Evolutionary conservation across 2,113 vertebrate genomes (phyloP), one percentile per base, ranked within the genome.

Genomic region (Ceyx melanurus): DNA sequence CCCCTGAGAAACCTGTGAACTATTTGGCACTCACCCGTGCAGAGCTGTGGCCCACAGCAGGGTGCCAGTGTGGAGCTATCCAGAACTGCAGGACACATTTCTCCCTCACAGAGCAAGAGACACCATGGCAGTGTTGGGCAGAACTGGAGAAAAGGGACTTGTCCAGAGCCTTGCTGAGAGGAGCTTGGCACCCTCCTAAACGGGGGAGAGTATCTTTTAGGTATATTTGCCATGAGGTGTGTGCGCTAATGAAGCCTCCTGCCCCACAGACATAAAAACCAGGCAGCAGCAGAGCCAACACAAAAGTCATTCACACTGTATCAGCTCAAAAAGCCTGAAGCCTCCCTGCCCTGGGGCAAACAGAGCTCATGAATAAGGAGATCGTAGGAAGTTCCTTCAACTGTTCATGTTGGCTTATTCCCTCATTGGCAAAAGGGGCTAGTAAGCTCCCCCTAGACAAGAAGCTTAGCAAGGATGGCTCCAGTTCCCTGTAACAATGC

Each of bases 381-480:
- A 91, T 48, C 51, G 61, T 46, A 56, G 88, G 68, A 91, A 82
- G 33, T 77, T 94, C 72, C 75, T 67, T 86, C 68, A 90, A 12
- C 46, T 82, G 37, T 28, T 73, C 64, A 43, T 33, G 22, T 37
- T 68, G 50, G 15, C 57, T 86, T 83, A 65, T 54, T 88, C 29
- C 70, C 53, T 84, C 5, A 2, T 15, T 86, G 45, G 22, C 53
- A 50, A 73, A 82, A 84, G 31, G 21, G 74, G 51, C 29, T 51
- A 65, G 42, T 50, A 53, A 84, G 43, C 15, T 67, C 20, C 28
- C 15, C 13, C n/a, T 90, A 22, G 50, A 73, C 15, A 53, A 73
- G 82, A 75, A 80, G 7, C 45, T 83, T 85, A 92, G 58, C 37
- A 85, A 82, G 67, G 58, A 89, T 80, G 60, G 64, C 74, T 94